Base-by-base conservation (phyloP, 2,797 vertebrate species). In the Acrossocheilus wenchowensis region DNA sequence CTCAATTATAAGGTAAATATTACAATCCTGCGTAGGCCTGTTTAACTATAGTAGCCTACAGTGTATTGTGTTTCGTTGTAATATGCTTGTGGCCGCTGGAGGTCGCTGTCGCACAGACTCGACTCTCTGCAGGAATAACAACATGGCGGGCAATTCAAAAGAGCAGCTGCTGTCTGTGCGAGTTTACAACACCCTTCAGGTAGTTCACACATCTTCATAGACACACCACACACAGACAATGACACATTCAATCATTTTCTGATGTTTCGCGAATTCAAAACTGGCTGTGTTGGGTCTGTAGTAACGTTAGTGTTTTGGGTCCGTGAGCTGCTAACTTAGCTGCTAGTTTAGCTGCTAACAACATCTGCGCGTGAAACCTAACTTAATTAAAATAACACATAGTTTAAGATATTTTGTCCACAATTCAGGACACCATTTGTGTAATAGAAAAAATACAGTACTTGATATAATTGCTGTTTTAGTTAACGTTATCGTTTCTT, bases 111-210 rank as follows among this genome's bases (percentile, higher is more conserved):
- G 30, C 64, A 52, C 19, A 9, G 75, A 2, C 23, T 7, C 34
- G 26, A 21, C 34, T 39, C 26, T 0, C 41, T 21, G 71, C 48
- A 73, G 81, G 34, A 83, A 72, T 57, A 48, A 71, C 3, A 64
- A 52, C 21, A 96, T 95, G 95, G 95, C 95, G 95, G 94, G 87
- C 36, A 45, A 48, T 93, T 91, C 88, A 80, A 94, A 91, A 81
- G 92, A 94, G 4, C 68, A 90, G 2, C 86, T 84, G 5, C 62
- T 93, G 0, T 89, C 83, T 0, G 79, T 78, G 1, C 12, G 77
- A 23, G 84, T 96, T 79, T 96, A 94, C 78, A 73, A 26, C 19
- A 68, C 36, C 0, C 82, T 96, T 10, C 93, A 94, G 88, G 95
- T 96, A 93, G 85, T 60, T 34, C 43, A 19, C 19, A 5, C 39